Conservation (phyloP, 2,113 vertebrate species). For the Uria aalge region DNA sequence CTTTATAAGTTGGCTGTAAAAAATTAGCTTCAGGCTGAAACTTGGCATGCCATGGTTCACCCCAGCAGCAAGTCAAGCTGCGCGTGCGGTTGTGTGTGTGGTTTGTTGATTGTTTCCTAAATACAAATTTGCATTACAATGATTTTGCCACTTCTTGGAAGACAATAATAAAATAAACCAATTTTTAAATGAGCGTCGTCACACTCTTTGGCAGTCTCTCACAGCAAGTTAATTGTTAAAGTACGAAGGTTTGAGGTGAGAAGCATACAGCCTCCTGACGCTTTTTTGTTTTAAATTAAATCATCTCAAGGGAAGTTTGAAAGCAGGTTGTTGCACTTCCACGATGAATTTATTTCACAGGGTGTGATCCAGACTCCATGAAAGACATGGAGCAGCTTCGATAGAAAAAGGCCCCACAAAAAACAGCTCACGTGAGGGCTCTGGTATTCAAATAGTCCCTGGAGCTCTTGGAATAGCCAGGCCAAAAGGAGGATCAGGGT, state of each 20-base stretch:
- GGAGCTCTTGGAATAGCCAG: neutral
- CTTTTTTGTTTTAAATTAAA: slow-evolving; percentile 54
- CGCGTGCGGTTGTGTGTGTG: slow-evolving; percentile 32
- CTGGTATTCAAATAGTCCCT: neutral
- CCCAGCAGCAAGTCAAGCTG: slow-evolving; percentile 60
- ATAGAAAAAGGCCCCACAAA: neutral
- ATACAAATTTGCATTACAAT: slow-evolving; percentile 72
- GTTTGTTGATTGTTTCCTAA: slow-evolving; percentile 68
- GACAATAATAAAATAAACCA: slow-evolving; percentile 69
- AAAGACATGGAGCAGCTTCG: neutral
- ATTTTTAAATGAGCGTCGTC: slow-evolving; percentile 49
- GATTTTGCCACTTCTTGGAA: slow-evolving; percentile 67
- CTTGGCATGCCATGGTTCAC: slow-evolving; percentile 55
- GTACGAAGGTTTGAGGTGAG: neutral
- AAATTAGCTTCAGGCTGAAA: slow-evolving; percentile 76
- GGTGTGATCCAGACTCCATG: neutral
- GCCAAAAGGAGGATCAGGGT: neutral
- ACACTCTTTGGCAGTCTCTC: slow-evolving; percentile 35
- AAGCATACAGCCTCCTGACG: neutral
- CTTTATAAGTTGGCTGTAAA: slow-evolving; percentile 79
- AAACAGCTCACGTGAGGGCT: neutral
- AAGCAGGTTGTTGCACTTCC: neutral
- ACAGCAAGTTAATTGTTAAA: slow-evolving; percentile 36
- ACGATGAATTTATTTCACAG: neutral
- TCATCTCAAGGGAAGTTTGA: slow-evolving; percentile 11